These are phyloP conservation scores for Premnoplex brunnescens DNA, from an alignment of 2,797 vertebrate genomes.

Conservation along the genomic window DNA sequence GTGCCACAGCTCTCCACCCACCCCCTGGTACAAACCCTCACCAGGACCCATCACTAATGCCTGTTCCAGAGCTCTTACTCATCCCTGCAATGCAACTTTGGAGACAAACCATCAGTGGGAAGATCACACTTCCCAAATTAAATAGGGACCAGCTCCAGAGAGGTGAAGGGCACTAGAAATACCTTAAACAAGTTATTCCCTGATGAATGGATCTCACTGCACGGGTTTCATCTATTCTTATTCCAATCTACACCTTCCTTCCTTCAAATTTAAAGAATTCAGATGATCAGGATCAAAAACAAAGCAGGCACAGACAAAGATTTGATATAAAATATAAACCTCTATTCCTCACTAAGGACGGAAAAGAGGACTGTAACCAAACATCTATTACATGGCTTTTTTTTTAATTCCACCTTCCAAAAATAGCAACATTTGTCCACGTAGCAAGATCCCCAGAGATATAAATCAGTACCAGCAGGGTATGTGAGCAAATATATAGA, in stretches of 20 bases:
- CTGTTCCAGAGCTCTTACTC: background rate
- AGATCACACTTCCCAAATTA: background rate
- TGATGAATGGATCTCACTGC: background rate
- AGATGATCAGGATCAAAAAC: background rate
- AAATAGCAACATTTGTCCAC: background rate
- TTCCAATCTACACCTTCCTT: background rate
- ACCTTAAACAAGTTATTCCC: background rate
- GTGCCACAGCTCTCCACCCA: background rate
- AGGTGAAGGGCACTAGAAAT: background rate
- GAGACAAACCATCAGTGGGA: background rate
- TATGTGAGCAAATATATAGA: background rate
- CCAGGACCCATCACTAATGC: accelerated
- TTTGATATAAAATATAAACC: background rate
- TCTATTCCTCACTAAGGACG: background rate
- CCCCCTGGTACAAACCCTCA: background rate
- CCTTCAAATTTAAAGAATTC: background rate
- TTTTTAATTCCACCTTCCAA: background rate
- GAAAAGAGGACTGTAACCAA: background rate
- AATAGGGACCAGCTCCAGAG: background rate
- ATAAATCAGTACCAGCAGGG: background rate
- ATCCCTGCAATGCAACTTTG: background rate
- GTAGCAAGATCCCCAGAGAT: background rate
- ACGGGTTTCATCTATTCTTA: background rate
- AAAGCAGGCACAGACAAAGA: background rate
- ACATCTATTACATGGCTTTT: background rate